phyloP scores from a whole-genome alignment of 1,140 invertebrate genomes.

The Radopholus similis region DNA sequence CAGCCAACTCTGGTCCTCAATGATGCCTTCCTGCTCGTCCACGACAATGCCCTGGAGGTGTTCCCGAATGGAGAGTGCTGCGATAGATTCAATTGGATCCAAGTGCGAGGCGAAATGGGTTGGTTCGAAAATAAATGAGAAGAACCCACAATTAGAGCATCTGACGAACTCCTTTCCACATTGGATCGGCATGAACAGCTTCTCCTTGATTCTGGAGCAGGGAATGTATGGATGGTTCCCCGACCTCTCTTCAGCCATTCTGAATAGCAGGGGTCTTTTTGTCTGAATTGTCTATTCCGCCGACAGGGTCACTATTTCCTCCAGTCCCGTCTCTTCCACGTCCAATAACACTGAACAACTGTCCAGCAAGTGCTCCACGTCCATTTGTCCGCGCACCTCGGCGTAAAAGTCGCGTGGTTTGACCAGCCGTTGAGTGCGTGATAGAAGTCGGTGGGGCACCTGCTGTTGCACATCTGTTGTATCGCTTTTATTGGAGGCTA shows the following conservation, averaged over 20 bases:
- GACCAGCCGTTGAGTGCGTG: conserved; percentile 1
- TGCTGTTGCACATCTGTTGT: too few species aligned
- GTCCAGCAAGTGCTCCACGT: conserved; percentile 13
- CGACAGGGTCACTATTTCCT: conserved; percentile 8
- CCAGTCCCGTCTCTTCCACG: conserved; percentile 11
- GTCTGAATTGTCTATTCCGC: background rate
- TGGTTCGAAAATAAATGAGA: background rate
- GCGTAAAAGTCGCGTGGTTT: conserved; percentile 1
- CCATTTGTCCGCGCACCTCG: conserved; percentile 5
- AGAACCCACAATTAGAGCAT: background rate
- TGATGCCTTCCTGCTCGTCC: background rate
- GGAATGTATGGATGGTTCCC: background rate
- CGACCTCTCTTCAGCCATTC: conserved; percentile 17
- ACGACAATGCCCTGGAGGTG: conserved; percentile 8
- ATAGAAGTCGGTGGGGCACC: conserved; percentile 5
- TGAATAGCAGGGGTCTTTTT: background rate
- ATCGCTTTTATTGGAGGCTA: too few species aligned
- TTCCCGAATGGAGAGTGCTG: background rate
- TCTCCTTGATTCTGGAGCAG: background rate
- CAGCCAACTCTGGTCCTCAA: conserved; percentile 39
- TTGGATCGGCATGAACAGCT: conserved; percentile 13
- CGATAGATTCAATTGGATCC: background rate
- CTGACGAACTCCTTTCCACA: background rate
- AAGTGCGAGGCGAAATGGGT: background rate
- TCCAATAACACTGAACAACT: conserved; percentile 4